These are phyloP conservation scores for Coregonus ussuriensis DNA, from an alignment of 2,797 vertebrate species.

Conservation along the genomic window DNA sequence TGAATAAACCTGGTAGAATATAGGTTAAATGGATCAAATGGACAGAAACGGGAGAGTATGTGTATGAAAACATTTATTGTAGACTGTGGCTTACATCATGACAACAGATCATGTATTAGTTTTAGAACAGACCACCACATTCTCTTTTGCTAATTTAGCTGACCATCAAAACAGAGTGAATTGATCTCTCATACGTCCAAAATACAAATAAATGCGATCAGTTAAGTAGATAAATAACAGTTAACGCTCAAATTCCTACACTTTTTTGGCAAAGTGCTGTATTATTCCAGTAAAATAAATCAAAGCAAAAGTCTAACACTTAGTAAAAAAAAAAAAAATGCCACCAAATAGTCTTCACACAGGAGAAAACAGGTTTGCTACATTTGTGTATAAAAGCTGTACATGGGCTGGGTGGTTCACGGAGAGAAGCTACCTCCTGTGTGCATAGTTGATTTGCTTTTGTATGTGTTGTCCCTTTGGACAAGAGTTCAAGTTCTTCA, in stretches of 20 bases:
- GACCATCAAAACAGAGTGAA: slow-evolving; percentile 44
- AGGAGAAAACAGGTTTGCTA: slow-evolving; percentile 81
- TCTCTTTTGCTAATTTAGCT: slow-evolving; percentile 53
- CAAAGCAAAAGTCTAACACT: slow-evolving; percentile 62
- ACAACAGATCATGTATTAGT: slow-evolving; percentile 67
- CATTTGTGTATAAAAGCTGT: slow-evolving; percentile 77
- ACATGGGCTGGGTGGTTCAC: slow-evolving; percentile 72
- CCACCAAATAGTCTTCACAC: slow-evolving; percentile 68
- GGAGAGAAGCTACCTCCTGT: slow-evolving; percentile 78
- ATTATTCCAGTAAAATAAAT: slow-evolving; percentile 84
- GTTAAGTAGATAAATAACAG: slow-evolving; percentile 78
- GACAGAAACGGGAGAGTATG: slow-evolving; percentile 13
- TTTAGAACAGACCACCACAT: slow-evolving; percentile 64
- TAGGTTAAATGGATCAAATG: neutral
- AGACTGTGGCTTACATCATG: slow-evolving; percentile 49
- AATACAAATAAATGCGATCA: slow-evolving; percentile 74
- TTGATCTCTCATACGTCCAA: slow-evolving; percentile 64
- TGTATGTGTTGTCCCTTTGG: slow-evolving; percentile 77
- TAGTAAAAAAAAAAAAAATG: slow-evolving; percentile 66
- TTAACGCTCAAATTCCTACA: slow-evolving; percentile 80
- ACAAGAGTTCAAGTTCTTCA: slow-evolving; percentile 89
- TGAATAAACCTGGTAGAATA: neutral
- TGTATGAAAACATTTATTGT: slow-evolving; percentile 80
- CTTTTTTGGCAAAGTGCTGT: slow-evolving; percentile 95
- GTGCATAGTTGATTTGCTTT: slow-evolving; percentile 89